phyloP scores from a whole-genome alignment of 2,888 invertebrate genomes.

The Ctenicera cuprea region DNA sequence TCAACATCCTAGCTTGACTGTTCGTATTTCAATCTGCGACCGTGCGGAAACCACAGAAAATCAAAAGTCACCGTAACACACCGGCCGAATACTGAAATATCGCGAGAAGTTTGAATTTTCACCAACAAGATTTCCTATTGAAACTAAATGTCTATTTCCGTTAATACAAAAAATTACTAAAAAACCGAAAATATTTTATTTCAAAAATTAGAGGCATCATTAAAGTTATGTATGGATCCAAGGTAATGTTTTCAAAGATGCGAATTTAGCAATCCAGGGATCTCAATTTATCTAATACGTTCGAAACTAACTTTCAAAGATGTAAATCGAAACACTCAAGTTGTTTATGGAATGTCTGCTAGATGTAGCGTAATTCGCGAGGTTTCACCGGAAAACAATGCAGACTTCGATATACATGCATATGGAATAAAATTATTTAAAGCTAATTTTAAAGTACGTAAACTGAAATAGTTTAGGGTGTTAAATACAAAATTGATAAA shows the following conservation, averaged over 20 bases:
- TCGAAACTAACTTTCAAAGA: conserved; percentile 14
- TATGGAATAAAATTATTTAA: neutral
- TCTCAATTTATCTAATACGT: conserved; percentile 6
- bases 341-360: conserved; percentile 31
- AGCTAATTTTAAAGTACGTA: too few relatives aligned
- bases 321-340: conserved; percentile 10
- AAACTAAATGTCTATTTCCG: neutral
- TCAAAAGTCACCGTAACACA: conserved; percentile 20
- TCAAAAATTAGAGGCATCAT: too few relatives aligned
- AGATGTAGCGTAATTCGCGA: conserved; percentile 29
- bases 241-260: too few relatives aligned
- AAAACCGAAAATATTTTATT: too few relatives aligned
- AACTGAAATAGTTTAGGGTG: too few relatives aligned
- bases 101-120: neutral
- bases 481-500: too few relatives aligned
- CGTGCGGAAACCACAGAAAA: conserved; percentile 29
- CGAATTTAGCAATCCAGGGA: too few relatives aligned
- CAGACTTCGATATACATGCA: neutral
- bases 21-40: conserved; percentile 18
- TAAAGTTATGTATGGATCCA: too few relatives aligned
- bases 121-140: neutral
- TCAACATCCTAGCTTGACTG: conserved; percentile 27
- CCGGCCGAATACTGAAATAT: conserved; percentile 4
- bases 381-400: neutral
- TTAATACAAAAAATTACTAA: too few relatives aligned